These are phyloP conservation scores for Micromys minutus DNA, from an alignment of 2,113 vertebrate species.

Conservation along the genomic window DNA sequence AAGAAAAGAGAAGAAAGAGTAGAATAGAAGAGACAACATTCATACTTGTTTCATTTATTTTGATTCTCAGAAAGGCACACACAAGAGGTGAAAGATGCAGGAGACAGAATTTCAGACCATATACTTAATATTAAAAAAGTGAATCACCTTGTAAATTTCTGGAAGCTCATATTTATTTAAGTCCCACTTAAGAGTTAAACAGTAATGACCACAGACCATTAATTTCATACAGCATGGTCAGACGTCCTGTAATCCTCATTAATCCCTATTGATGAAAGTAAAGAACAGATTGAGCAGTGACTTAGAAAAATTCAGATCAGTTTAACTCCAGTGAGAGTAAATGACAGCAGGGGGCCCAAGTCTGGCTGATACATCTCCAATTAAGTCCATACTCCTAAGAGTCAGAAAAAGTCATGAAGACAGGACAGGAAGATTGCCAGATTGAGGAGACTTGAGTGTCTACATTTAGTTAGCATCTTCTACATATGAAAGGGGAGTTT, in stretches of 20 bases:
- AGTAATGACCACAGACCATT: background rate
- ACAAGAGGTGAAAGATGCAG: background rate
- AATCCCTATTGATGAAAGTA: background rate
- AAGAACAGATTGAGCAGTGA: background rate
- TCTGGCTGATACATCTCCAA: background rate
- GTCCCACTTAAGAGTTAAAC: background rate
- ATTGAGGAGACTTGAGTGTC: background rate
- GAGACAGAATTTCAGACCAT: background rate
- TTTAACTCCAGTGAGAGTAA: background rate
- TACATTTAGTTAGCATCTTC: background rate
- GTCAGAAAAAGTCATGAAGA: background rate
- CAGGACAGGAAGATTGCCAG: background rate
- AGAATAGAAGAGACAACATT: background rate
- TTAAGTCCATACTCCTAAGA: background rate
- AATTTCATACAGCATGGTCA: background rate
- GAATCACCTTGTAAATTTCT: background rate
- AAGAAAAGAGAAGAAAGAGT: too few species aligned
- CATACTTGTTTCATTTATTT: background rate
- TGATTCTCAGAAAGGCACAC: background rate
- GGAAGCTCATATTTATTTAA: background rate
- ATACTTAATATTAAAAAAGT: background rate
- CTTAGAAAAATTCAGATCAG: background rate
- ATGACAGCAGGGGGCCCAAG: background rate
- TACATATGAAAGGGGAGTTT: background rate
- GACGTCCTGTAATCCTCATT: background rate